phyloP scores from a whole-genome alignment of 1,140 invertebrate species.

The Colletes gigas region DNA sequence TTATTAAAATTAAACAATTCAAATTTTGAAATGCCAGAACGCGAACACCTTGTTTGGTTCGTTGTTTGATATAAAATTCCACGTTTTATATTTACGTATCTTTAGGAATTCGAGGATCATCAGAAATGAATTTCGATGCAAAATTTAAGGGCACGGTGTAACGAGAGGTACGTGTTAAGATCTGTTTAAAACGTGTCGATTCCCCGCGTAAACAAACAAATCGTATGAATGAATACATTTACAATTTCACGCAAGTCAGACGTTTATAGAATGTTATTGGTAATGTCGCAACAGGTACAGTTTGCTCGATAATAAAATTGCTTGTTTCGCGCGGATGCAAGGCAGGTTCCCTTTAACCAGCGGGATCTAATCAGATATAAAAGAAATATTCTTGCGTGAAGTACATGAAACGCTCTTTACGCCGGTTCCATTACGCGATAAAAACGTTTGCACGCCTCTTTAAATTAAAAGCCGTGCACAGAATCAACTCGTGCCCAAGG shows the following conservation, averaged over 20 bases:
- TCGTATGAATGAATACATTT: too few species aligned
- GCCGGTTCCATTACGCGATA: not conserved
- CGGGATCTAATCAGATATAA: not conserved
- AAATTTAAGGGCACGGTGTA: not conserved
- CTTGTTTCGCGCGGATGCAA: not conserved
- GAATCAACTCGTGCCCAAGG: not conserved
- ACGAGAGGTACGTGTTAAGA: too few species aligned
- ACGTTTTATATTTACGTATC: too few species aligned
- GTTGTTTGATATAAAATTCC: too few species aligned
- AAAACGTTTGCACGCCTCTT: not conserved
- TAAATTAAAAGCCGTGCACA: not conserved
- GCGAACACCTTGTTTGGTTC: too few species aligned
- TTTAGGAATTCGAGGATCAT: too few species aligned
- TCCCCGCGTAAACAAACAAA: not conserved
- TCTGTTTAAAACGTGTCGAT: not conserved
- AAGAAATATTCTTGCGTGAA: not conserved
- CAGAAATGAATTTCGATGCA: too few species aligned
- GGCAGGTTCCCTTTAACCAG: not conserved
- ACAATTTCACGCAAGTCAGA: not conserved
- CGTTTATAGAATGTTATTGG: not conserved
- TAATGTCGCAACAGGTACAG: constrained; percentile 19
- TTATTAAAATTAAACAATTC: too few species aligned
- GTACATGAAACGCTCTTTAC: not conserved
- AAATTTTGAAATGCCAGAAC: too few species aligned
- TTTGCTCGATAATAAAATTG: constrained; percentile 13